Conservation (phyloP, 2,797 vertebrate species). For the Smutsia temminckii region DNA sequence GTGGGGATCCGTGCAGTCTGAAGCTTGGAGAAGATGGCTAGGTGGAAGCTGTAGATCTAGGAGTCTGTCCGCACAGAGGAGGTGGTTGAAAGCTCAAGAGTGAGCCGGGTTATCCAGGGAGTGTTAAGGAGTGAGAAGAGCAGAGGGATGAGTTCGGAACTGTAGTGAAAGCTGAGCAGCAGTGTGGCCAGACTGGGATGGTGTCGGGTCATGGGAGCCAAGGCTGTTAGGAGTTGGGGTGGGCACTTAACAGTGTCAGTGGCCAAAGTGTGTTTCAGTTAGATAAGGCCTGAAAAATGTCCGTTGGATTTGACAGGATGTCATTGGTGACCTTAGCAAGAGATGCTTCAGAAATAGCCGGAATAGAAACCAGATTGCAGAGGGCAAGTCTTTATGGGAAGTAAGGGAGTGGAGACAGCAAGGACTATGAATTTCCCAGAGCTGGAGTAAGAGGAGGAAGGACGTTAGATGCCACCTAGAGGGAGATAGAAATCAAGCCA, state of each 20-base stretch:
- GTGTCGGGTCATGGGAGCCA: background rate
- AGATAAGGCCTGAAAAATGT: constrained; percentile 52
- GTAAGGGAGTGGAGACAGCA: constrained; percentile 16
- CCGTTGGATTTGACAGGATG: constrained; percentile 63
- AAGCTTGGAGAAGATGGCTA: background rate
- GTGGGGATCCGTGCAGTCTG: background rate
- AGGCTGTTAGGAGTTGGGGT: background rate
- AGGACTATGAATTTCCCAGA: background rate
- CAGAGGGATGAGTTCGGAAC: background rate
- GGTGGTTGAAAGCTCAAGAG: background rate
- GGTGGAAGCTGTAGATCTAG: background rate
- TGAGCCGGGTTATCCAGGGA: background rate
- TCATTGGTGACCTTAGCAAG: constrained; percentile 74
- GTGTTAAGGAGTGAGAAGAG: background rate
- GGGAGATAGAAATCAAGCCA: constrained; percentile 28
- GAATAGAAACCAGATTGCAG: constrained; percentile 65
- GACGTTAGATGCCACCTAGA: background rate
- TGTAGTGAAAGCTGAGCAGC: background rate
- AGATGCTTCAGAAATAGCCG: constrained; percentile 66
- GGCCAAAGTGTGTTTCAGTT: constrained; percentile 52
- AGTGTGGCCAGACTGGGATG: background rate
- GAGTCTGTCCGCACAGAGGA: background rate
- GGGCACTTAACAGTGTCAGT: constrained; percentile 4
- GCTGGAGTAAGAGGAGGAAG: background rate
- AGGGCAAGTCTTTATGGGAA: constrained; percentile 58